Percentiles rank a stretch among this genome's conserved stretches.
phyloP scores from a whole-genome alignment of 92 coral and sea anemone genomes.

The Porites divaricata region DNA sequence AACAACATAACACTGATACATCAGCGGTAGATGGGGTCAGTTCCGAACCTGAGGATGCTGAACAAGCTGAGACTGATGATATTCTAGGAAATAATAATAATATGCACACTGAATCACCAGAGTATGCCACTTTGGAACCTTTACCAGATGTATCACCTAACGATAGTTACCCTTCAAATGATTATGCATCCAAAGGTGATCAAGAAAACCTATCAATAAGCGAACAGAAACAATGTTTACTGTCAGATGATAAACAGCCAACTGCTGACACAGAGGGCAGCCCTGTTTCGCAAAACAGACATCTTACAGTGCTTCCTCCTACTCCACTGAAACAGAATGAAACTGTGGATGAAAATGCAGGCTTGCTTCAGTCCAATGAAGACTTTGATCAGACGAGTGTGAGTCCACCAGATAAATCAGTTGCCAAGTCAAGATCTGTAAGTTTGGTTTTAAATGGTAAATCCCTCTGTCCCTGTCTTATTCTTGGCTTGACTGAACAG shows the following conservation, averaged over 20 bases:
- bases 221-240: constrained; percentile 11
- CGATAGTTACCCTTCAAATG: neutral
- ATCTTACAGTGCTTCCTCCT: constrained; percentile 11
- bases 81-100: neutral
- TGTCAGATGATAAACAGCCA: neutral
- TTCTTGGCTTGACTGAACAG: too few relatives aligned
- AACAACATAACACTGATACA: neutral
- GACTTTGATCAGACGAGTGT: constrained; percentile 16
- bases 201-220: neutral
- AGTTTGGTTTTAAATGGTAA: neutral
- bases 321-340: constrained; percentile 18
- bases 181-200: neutral
- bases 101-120: neutral
- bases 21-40: neutral
- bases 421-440: constrained; percentile 30
- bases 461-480: too few relatives aligned
- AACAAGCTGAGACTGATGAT: neutral
- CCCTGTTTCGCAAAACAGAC: constrained; percentile 2
- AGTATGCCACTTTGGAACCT: constrained; percentile 30
- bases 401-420: constrained; percentile 7
- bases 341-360: neutral
- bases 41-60: constrained; percentile 4
- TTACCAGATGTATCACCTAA: neutral
- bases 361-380: neutral
- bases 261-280: neutral